Base-by-base conservation (phyloP, 2,113 vertebrate genomes). In the Tyto alba region DNA sequence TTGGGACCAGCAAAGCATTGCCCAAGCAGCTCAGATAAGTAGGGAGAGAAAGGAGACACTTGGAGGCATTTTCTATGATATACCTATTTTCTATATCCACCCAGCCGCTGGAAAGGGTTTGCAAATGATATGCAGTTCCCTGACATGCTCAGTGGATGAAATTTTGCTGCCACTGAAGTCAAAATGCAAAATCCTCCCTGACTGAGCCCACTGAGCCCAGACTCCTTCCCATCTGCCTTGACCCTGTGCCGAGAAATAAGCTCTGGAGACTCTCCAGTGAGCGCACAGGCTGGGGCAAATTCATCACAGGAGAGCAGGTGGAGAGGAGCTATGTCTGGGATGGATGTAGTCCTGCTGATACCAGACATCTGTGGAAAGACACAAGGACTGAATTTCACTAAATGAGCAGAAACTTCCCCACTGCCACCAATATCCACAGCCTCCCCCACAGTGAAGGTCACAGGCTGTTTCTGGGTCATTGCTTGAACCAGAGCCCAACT, bases 361-460 rank as follows among this genome's bases (percentile, higher is more conserved):
- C 8, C 48, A 34, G 43, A 25, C 9, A 23, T 20, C 76, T 29
- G 16, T 41, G 36, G 43, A 50, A 74, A 66, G 23, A 62, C 10
- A 21, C 3, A 1, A 77, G 67, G 45, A 26, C 32, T 59, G 52
- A 57, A 63, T 57, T 57, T 25, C 64, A 74, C 57, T 36, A 34
- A 34, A 60, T 1, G 14, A 83, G n/a, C 72, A 93, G 64, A 67
- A 89, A n/a, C 7, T 19, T 75, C 22, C 18, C 38, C 45, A 12
- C 21, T 36, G 72, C 16, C 66, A 55, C 6, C 1, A 40, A 6
- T 62, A 50, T 4, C 36, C 53, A 67, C 23, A 30, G 32, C 11
- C 11, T 47, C 38, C 52, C 40, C 26, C 0, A 0, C 0, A 0
- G 32, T 32, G 29, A 64, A 34, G 38, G 25, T 1, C 1, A 0